A percentile compares a stretch with the other conserved stretches of the same genome.
Conservation (phyloP, 2,888 invertebrate species). For the Fabriciana adippe region DNA sequence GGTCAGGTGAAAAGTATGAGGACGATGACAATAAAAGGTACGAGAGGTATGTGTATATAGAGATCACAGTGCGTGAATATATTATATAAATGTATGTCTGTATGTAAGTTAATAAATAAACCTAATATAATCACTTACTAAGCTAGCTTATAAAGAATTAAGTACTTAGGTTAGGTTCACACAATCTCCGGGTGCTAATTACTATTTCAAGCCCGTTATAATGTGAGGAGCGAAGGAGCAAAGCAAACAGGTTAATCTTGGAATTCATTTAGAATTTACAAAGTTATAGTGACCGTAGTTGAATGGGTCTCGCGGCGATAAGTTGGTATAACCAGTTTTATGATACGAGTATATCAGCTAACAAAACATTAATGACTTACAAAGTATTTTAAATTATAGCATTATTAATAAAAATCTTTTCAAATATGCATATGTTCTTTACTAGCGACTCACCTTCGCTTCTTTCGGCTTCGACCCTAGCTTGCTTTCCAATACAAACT, state of each 20-base stretch:
- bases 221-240: slow-evolving; percentile 13
- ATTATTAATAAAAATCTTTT: too few relatives aligned
- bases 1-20: too few relatives aligned
- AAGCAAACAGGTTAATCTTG: slow-evolving; percentile 40
- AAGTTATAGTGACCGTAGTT: slow-evolving; percentile 54
- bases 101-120: not conserved
- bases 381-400: too few relatives aligned
- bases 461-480: too few relatives aligned
- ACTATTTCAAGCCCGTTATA: slow-evolving; percentile 23
- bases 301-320: slow-evolving; percentile 53
- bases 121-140: slow-evolving; percentile 23
- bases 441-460: not conserved
- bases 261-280: slow-evolving; percentile 48
- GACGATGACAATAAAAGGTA: too few relatives aligned
- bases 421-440: not conserved
- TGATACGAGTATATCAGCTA: too few relatives aligned
- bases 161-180: slow-evolving; percentile 35
- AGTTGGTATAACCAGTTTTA: too few relatives aligned
- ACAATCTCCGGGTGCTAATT: slow-evolving; percentile 36
- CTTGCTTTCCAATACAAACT: too few relatives aligned
- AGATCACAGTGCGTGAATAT: too few relatives aligned
- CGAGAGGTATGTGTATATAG: too few relatives aligned
- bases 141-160: slow-evolving; percentile 29
- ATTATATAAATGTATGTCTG: too few relatives aligned
- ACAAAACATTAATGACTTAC: too few relatives aligned